Conservation (phyloP, 2,888 invertebrate genomes). For the Phengaris alcon region DNA sequence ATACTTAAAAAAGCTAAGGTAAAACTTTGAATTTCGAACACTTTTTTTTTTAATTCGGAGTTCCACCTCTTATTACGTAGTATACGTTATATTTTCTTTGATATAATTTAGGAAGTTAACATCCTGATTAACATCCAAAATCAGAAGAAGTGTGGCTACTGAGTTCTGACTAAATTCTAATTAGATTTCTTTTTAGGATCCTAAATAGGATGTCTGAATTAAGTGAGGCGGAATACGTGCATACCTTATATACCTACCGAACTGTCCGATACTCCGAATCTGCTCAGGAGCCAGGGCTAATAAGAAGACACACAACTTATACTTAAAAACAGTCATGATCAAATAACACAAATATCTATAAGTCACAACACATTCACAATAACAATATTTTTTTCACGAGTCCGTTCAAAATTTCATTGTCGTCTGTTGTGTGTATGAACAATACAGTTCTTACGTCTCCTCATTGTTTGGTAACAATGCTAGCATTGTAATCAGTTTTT, state of each 20-base stretch:
- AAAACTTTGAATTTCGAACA: too few species aligned
- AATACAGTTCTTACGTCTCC: constrained; percentile 24
- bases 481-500: constrained; percentile 15
- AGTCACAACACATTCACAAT: background rate
- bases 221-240: too few species aligned
- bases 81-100: too few species aligned
- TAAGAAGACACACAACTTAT: background rate
- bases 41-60: too few species aligned
- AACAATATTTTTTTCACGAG: background rate
- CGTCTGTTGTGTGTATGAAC: background rate
- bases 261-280: background rate
- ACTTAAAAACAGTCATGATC: background rate
- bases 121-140: too few species aligned
- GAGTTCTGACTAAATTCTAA: too few species aligned
- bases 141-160: too few species aligned
- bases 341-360: background rate
- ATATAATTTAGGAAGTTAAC: too few species aligned
- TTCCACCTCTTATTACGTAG: too few species aligned
- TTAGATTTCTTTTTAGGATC: too few species aligned
- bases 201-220: too few species aligned
- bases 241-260: background rate
- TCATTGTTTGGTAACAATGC: constrained; percentile 23
- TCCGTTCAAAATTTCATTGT: background rate
- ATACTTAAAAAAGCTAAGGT: too few species aligned
- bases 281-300: background rate